phyloP scores from a whole-genome alignment of 1,140 invertebrate species.

The Halictus rubicundus region DNA sequence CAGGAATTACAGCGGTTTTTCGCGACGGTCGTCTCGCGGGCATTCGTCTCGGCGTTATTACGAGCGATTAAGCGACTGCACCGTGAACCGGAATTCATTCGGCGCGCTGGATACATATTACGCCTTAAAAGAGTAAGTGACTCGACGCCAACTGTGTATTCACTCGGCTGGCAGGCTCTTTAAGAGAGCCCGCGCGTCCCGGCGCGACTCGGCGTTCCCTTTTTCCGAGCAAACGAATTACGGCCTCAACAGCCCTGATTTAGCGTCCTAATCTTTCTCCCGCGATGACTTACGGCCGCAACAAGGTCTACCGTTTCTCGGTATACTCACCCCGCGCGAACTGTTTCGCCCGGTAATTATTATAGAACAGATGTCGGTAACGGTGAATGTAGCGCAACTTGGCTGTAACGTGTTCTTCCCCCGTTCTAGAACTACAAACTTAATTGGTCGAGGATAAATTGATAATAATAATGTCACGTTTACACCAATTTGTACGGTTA shows the following conservation, averaged over 20 bases:
- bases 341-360: conserved; percentile 36
- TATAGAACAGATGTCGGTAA: conserved; percentile 19
- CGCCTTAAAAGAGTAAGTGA: conserved; percentile 63
- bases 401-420: background rate
- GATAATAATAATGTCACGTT: conserved; percentile 6
- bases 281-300: conserved; percentile 20
- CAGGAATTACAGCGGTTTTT: conserved; percentile 62
- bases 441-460: conserved; percentile 4
- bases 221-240: conserved; percentile 48
- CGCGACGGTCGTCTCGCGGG: conserved; percentile 45
- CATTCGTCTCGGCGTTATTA: conserved; percentile 67
- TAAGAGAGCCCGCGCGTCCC: conserved; percentile 30
- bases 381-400: conserved; percentile 13
- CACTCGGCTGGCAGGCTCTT: conserved; percentile 58
- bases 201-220: conserved; percentile 18
- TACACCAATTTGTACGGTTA: background rate
- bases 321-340: background rate
- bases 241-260: conserved; percentile 34
- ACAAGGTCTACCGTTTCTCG: conserved; percentile 20
- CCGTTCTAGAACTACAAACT: background rate
- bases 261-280: conserved; percentile 54
- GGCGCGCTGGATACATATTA: conserved; percentile 60
- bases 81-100: conserved; percentile 58
- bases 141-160: conserved; percentile 52
- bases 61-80: conserved; percentile 66